Evolutionary conservation across 2,797 vertebrate genomes (phyloP).

Genomic region (Poeciliopsis gracilis): DNA sequence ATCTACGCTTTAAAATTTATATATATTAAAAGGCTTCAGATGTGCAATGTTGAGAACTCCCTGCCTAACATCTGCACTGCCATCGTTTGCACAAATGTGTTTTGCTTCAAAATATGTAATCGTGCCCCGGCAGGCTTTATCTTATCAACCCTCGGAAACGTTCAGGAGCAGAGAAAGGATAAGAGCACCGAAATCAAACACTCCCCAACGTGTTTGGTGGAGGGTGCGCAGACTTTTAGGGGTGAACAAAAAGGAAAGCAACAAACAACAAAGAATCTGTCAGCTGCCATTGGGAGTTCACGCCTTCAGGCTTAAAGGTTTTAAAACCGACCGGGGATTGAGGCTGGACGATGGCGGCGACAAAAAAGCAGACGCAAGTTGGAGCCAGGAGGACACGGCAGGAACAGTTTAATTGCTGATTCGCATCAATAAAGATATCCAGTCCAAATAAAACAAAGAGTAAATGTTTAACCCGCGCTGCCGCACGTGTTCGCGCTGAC

Average conservation of each 20-base stretch:
- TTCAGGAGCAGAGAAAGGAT: neutral
- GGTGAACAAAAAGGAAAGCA: slow-evolving; percentile 7
- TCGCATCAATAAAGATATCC: slow-evolving; percentile 15
- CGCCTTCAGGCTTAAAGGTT: slow-evolving; percentile 20
- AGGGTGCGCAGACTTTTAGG: slow-evolving; percentile 6
- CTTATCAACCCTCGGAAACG: neutral
- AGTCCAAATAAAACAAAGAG: slow-evolving; percentile 26
- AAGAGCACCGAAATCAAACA: neutral
- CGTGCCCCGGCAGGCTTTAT: neutral
- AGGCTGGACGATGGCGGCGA: neutral
- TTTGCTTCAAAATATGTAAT: neutral
- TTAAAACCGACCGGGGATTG: neutral
- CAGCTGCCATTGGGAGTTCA: slow-evolving; percentile 20
- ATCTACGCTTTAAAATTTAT: neutral
- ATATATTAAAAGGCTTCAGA: slow-evolving; percentile 30
- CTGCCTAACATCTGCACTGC: slow-evolving; percentile 14
- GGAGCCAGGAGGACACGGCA: slow-evolving; percentile 23
- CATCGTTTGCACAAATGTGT: slow-evolving; percentile 27
- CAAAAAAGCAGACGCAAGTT: neutral
- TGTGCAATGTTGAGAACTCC: slow-evolving; percentile 16
- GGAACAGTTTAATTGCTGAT: slow-evolving; percentile 31
- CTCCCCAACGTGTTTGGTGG: slow-evolving; percentile 29
- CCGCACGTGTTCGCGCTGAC: slow-evolving; percentile 17
- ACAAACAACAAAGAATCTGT: slow-evolving; percentile 24
- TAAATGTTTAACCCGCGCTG: slow-evolving; percentile 40